These are phyloP conservation scores for Mirounga angustirostris DNA, from an alignment of 2,113 vertebrate species.

Conservation along the genomic window DNA sequence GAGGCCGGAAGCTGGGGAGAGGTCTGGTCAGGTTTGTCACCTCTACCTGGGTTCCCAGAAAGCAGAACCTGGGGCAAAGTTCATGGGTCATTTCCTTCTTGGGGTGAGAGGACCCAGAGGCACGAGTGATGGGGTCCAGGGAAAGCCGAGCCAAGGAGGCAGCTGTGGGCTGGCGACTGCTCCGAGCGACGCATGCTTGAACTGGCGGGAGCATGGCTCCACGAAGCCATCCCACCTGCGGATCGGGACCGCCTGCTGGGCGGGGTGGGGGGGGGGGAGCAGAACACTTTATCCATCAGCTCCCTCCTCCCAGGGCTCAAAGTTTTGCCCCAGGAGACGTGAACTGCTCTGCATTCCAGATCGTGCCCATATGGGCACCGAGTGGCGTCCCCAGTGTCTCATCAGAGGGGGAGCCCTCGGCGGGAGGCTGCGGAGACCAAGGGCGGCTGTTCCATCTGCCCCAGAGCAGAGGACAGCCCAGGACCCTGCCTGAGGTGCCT, in stretches of 20 bases:
- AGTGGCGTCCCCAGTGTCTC: neutral
- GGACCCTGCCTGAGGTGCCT: neutral
- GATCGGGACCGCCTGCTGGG: neutral
- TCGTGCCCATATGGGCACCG: neutral
- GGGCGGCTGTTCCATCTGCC: too few species aligned
- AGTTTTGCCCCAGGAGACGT: neutral
- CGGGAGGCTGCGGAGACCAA: neutral
- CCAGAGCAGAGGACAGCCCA: neutral
- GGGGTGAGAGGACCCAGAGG: neutral
- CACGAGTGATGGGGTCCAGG: neutral
- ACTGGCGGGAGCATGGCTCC: rapidly evolving
- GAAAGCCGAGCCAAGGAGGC: neutral
- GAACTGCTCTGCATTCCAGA: neutral
- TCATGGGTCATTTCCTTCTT: neutral
- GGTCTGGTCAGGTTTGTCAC: neutral
- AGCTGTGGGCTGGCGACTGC: neutral
- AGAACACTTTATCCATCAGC: neutral
- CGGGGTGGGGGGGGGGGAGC: neutral
- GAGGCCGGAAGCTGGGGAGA: neutral
- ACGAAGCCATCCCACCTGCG: too few species aligned
- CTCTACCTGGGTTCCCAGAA: neutral
- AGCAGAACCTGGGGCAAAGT: neutral
- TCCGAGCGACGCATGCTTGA: neutral
- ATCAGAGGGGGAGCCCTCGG: neutral
- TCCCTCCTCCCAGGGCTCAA: neutral